These are phyloP conservation scores for Amblyjoppa fuscipennis DNA, from an alignment of 2,888 invertebrate species.

Conservation along the genomic window DNA sequence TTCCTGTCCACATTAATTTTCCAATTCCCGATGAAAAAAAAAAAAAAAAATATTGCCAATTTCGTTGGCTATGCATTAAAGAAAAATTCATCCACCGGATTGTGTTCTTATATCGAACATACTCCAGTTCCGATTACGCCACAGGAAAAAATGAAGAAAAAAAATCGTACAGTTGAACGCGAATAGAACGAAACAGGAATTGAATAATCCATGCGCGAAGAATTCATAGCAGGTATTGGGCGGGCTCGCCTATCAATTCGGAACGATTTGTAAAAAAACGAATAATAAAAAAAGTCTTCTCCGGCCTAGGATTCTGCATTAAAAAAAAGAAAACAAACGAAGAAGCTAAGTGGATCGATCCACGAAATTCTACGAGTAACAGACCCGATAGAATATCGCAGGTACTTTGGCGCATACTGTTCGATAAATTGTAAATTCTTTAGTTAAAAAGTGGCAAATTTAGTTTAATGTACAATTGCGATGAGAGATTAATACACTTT, in stretches of 20 bases:
- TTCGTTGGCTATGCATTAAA: background rate
- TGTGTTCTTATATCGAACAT: slow-evolving; percentile 12
- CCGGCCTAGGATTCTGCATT: slow-evolving; percentile 15
- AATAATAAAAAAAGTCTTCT: background rate
- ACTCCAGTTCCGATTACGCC: slow-evolving; percentile 40
- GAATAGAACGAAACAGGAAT: slow-evolving; percentile 45
- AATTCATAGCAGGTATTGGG: background rate
- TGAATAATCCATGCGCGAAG: slow-evolving; percentile 47
- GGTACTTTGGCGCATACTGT: background rate
- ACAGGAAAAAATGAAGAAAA: slow-evolving; percentile 13
- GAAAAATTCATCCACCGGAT: slow-evolving; percentile 2
- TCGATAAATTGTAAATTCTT: background rate
- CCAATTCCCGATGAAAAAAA: background rate
- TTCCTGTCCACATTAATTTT: background rate
- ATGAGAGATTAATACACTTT: too few relatives aligned
- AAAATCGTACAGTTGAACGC: slow-evolving; percentile 16
- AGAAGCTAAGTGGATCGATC: slow-evolving; percentile 55
- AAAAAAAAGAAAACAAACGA: slow-evolving; percentile 15
- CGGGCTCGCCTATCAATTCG: slow-evolving; percentile 39
- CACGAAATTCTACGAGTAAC: slow-evolving; percentile 53
- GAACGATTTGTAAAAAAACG: slow-evolving; percentile 32
- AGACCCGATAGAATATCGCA: background rate
- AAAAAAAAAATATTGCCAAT: slow-evolving; percentile 8
- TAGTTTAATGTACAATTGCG: too few relatives aligned
- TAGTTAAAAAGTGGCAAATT: background rate